phyloP scores from a whole-genome alignment of 2,113 vertebrate genomes.

The Tamias sibiricus region DNA sequence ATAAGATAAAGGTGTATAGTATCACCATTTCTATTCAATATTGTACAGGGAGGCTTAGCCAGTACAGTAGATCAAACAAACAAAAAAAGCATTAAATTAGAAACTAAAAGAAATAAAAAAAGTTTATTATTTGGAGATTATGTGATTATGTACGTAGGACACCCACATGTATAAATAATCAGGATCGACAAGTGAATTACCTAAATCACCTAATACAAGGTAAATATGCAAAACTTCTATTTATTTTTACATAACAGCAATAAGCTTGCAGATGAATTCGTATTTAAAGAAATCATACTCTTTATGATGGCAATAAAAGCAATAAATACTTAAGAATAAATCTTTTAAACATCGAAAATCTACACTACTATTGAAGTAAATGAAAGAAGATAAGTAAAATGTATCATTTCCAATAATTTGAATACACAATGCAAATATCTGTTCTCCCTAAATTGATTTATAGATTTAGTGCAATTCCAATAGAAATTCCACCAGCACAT shows the following conservation, averaged over 20 bases:
- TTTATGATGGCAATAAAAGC: background rate
- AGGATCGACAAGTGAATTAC: background rate
- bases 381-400: background rate
- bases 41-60: background rate
- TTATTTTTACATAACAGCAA: background rate
- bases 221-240: background rate
- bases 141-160: background rate
- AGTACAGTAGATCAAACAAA: background rate
- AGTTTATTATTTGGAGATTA: background rate
- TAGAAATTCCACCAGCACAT: background rate
- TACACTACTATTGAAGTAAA: constrained; percentile 1
- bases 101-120: background rate
- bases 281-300: background rate
- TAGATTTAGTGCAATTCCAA: background rate
- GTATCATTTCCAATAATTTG: background rate
- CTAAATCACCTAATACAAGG: background rate
- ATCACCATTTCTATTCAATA: background rate
- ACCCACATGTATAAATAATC: background rate
- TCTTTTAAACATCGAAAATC: background rate
- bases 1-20: background rate
- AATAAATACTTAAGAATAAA: background rate
- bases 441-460: background rate
- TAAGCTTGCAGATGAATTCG: background rate
- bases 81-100: background rate
- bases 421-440: background rate